phyloP scores from a whole-genome alignment of 2,797 vertebrate genomes.

The Muscicapa comitata region DNA sequence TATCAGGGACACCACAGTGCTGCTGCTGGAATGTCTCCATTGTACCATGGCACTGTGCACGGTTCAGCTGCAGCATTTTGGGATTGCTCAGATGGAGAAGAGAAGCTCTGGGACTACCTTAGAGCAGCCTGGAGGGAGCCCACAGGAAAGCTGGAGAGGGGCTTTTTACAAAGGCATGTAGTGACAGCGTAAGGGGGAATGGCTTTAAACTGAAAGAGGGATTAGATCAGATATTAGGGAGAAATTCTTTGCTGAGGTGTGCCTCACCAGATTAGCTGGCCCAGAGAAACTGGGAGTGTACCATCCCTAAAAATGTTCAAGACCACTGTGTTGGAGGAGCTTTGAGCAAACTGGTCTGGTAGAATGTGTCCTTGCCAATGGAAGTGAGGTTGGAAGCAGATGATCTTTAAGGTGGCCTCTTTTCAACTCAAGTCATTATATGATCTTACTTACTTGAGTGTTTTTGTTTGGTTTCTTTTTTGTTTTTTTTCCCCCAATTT shows the following conservation, averaged over 20 bases:
- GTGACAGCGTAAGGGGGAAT: not conserved
- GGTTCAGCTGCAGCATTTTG: not conserved
- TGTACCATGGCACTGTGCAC: accelerated
- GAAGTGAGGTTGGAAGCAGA: accelerated
- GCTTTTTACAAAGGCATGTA: not conserved
- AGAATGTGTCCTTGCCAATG: not conserved
- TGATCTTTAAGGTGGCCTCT: not conserved
- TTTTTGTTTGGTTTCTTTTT: not conserved
- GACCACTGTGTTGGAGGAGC: not conserved
- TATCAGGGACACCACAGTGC: not conserved
- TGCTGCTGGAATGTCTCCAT: accelerated
- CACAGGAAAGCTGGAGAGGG: not conserved
- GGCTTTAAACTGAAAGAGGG: not conserved
- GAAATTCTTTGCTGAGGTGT: not conserved
- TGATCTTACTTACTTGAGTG: not conserved
- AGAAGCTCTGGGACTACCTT: not conserved
- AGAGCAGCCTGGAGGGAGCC: not conserved
- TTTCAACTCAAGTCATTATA: not conserved
- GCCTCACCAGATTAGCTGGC: not conserved
- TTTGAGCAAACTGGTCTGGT: not conserved
- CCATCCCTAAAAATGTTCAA: not conserved
- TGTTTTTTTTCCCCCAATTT: too few relatives aligned
- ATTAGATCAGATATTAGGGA: not conserved
- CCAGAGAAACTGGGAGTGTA: not conserved
- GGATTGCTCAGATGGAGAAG: accelerated